Conservation (phyloP, 2,797 vertebrate species). For the Cyclopterus lumpus region DNA sequence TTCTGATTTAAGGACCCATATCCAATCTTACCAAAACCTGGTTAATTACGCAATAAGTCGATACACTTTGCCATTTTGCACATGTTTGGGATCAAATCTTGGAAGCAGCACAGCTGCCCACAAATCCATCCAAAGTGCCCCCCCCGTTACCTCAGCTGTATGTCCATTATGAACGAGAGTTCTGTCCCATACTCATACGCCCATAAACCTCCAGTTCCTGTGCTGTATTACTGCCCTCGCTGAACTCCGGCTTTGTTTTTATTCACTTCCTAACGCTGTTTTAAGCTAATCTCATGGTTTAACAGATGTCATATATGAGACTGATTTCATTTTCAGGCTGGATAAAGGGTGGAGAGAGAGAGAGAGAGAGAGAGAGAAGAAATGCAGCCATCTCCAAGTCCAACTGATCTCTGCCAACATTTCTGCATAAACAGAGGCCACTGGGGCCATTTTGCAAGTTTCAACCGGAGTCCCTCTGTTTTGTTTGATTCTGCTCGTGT, state of each 20-base stretch:
- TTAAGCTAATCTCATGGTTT: slow-evolving; percentile 33
- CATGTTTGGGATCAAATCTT: neutral
- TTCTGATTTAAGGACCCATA: slow-evolving; percentile 9
- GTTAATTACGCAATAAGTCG: neutral
- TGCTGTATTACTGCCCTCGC: slow-evolving; percentile 15
- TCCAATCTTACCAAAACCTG: neutral
- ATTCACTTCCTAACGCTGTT: slow-evolving; percentile 35
- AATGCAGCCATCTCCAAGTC: slow-evolving; percentile 58
- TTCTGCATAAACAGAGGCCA: slow-evolving; percentile 60
- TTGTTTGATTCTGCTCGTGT: slow-evolving; percentile 72
- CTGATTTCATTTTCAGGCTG: slow-evolving; percentile 43
- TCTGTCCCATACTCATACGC: neutral
- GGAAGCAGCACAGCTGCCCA: neutral
- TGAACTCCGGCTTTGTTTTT: slow-evolving; percentile 48
- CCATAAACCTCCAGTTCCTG: slow-evolving; percentile 5
- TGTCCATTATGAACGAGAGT: neutral
- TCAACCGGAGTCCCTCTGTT: slow-evolving; percentile 61
- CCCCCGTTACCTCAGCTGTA: neutral
- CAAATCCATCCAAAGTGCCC: too few species aligned
- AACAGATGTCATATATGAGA: slow-evolving; percentile 43
- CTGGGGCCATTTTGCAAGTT: slow-evolving; percentile 54
- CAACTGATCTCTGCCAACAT: slow-evolving; percentile 55
- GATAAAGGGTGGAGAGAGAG: neutral
- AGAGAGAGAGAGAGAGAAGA: slow-evolving; percentile 26
- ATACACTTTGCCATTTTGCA: neutral